Evolutionary conservation across 2,113 vertebrate species (phyloP).

Genomic region (Natator depressus): DNA sequence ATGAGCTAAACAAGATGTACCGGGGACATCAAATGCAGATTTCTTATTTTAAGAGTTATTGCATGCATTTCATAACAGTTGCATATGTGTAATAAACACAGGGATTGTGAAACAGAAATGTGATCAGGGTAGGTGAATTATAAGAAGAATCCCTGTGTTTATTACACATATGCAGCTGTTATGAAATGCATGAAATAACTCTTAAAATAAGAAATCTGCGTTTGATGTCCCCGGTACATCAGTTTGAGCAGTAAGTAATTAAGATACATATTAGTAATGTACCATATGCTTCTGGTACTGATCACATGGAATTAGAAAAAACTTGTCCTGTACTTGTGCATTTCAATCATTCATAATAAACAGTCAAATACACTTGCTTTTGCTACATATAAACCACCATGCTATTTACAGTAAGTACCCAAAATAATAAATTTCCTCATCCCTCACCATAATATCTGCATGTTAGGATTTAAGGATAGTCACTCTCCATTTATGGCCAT

Average conservation of each 20-base stretch:
- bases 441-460: neutral
- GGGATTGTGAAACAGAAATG: neutral
- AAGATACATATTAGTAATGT: neutral
- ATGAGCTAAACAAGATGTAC: neutral
- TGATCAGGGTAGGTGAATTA: neutral
- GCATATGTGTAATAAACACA: too few species aligned
- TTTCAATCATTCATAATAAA: neutral
- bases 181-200: neutral
- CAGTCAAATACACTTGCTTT: neutral
- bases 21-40: too few species aligned
- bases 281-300: neutral
- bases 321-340: neutral
- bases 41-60: too few species aligned
- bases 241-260: neutral
- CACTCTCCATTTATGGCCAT: neutral
- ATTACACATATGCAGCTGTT: rapidly evolving
- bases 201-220: neutral
- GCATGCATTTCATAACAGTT: too few species aligned
- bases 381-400: neutral
- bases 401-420: neutral
- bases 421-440: neutral
- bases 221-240: neutral
- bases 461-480: neutral
- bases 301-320: neutral
- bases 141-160: neutral